Conservation (phyloP, 2,797 vertebrate genomes). For the Intellagama lesueurii region DNA sequence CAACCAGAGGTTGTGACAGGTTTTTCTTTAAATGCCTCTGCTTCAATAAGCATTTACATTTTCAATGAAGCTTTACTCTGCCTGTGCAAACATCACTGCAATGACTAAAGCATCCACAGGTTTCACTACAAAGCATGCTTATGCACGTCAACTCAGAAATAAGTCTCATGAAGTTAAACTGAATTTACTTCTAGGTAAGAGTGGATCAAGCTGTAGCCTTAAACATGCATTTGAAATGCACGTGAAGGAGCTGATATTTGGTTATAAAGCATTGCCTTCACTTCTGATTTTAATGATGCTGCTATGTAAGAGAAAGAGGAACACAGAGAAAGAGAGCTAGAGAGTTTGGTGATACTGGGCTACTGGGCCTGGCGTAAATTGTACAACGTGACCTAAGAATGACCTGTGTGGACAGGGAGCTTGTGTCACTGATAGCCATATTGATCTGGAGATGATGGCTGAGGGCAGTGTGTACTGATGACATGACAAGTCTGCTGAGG, state of each 20-base stretch:
- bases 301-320: slow-evolving; percentile 46
- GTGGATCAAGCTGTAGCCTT: background rate
- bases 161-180: background rate
- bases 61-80: slow-evolving; percentile 50
- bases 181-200: background rate
- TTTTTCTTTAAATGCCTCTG: slow-evolving; percentile 61
- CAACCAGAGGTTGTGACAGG: slow-evolving; percentile 52
- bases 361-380: slow-evolving; percentile 65
- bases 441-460: slow-evolving; percentile 78
- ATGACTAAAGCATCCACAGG: slow-evolving; percentile 67
- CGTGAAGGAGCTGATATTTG: slow-evolving; percentile 65
- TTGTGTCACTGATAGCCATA: slow-evolving; percentile 74
- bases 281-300: slow-evolving; percentile 65
- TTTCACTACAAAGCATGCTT: slow-evolving; percentile 16
- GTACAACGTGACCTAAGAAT: slow-evolving; percentile 75
- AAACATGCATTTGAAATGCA: slow-evolving; percentile 56
- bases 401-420: slow-evolving; percentile 71
- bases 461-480: slow-evolving; percentile 73
- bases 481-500: slow-evolving; percentile 67
- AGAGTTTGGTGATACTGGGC: slow-evolving; percentile 64
- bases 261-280: slow-evolving; percentile 59
- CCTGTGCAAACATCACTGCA: slow-evolving; percentile 63
- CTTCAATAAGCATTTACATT: slow-evolving; percentile 65
- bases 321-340: slow-evolving; percentile 12
- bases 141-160: background rate